Conservation (phyloP, 2,888 invertebrate genomes). For the Tinea pellionella region DNA sequence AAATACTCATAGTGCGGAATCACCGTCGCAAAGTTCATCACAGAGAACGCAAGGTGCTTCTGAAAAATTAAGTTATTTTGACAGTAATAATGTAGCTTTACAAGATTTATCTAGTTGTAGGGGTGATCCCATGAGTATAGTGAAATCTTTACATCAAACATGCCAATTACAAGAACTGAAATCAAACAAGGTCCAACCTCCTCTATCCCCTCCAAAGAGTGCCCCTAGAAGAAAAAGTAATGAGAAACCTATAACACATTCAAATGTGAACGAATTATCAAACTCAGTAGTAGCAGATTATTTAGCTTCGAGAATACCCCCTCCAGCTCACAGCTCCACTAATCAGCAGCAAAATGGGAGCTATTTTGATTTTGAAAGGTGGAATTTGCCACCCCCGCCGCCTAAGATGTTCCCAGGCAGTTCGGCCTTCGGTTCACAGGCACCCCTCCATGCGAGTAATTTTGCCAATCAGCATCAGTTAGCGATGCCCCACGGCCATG, state of each 20-base stretch:
- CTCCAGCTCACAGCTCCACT: conserved; percentile 78
- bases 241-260: conserved; percentile 55
- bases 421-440: conserved; percentile 70
- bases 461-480: conserved; percentile 74
- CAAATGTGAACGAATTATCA: conserved; percentile 65
- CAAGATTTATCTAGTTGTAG: conserved; percentile 80
- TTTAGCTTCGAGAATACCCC: conserved; percentile 73
- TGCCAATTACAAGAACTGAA: conserved; percentile 71
- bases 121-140: conserved; percentile 81
- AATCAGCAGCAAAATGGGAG: conserved; percentile 73
- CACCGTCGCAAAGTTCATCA: conserved; percentile 54
- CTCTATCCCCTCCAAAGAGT: conserved; percentile 30
- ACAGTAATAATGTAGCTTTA: conserved; percentile 70
- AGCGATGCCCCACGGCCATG: conserved; percentile 73
- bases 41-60: conserved; percentile 53
- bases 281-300: conserved; percentile 66
- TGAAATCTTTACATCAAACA: conserved; percentile 73
- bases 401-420: conserved; percentile 76
- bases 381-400: conserved; percentile 79
- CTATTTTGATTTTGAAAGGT: conserved; percentile 84
- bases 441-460: conserved; percentile 65
- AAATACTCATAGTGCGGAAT: conserved; percentile 57
- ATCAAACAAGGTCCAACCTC: conserved; percentile 49
- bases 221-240: conserved; percentile 71
- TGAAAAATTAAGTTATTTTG: conserved; percentile 74